Evolutionary conservation across 2,113 vertebrate species (phyloP).

Genomic region (Ictidomys tridecemlineatus): DNA sequence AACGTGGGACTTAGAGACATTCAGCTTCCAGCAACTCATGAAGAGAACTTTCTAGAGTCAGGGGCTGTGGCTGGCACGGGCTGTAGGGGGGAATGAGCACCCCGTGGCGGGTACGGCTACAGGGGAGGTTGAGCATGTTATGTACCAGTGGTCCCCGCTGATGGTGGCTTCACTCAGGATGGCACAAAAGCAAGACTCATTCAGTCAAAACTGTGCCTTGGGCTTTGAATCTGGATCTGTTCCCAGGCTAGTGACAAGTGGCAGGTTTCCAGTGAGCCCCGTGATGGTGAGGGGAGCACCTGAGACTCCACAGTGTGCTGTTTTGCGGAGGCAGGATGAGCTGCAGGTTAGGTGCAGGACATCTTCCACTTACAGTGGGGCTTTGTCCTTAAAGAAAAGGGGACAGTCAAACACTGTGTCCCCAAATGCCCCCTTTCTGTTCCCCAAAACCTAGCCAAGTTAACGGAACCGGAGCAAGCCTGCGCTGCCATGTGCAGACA

Average conservation of each 20-base stretch:
- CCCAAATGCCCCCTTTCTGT: no score
- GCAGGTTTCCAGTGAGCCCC: background rate
- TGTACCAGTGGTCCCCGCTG: background rate
- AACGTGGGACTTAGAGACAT: background rate
- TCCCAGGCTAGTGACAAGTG: background rate
- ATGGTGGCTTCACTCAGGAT: background rate
- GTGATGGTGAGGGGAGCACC: background rate
- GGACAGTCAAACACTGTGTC: no score
- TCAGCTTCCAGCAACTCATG: no score
- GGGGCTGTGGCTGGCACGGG: background rate
- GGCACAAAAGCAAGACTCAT: no score
- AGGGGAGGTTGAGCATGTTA: background rate
- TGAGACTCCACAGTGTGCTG: background rate
- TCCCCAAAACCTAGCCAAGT: no score
- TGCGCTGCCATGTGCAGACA: no score
- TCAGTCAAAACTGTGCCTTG: background rate
- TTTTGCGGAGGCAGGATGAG: background rate
- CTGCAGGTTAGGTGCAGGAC: background rate
- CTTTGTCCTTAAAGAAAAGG: no score
- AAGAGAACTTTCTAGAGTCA: background rate
- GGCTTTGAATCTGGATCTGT: background rate
- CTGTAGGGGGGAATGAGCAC: background rate
- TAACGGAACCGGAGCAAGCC: no score
- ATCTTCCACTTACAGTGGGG: background rate
- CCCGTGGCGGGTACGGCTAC: fast-evolving